Conservation (phyloP, 2,888 invertebrate genomes). For the Pristionchus entomophagus region DNA sequence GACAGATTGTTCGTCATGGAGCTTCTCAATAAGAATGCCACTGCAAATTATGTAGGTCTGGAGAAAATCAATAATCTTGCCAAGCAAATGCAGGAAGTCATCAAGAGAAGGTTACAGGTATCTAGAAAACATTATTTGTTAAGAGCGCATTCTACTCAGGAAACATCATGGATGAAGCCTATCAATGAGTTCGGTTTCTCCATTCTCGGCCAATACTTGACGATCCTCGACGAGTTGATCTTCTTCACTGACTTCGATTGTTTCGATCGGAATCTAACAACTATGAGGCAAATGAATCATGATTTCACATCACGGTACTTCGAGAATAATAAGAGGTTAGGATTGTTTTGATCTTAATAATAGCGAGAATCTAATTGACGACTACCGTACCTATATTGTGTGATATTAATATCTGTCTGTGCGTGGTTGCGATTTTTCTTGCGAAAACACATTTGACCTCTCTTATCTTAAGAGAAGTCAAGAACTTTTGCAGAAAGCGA, state of each 20-base stretch:
- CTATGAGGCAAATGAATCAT: not conserved
- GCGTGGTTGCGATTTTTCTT: too few species aligned
- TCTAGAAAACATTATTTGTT: not conserved
- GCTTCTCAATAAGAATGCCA: not conserved
- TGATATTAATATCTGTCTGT: too few species aligned
- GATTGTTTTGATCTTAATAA: too few species aligned
- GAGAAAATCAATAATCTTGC: conserved; percentile 2
- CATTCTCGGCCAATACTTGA: not conserved
- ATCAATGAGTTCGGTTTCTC: not conserved
- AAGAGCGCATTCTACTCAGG: too few species aligned
- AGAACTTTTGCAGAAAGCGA: too few species aligned
- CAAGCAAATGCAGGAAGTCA: not conserved
- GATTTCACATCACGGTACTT: not conserved
- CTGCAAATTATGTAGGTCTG: not conserved
- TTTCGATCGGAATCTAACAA: conserved; percentile 42
- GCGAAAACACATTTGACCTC: too few species aligned
- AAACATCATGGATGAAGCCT: not conserved
- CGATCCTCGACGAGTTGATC: not conserved
- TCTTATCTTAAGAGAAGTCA: too few species aligned
- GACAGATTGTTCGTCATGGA: conserved; percentile 24
- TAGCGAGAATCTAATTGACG: too few species aligned
- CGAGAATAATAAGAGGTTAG: not conserved
- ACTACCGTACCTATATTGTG: too few species aligned
- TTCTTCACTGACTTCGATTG: conserved; percentile 38
- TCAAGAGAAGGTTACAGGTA: not conserved